Evolutionary conservation across 2,888 invertebrate species (phyloP).

Genomic region (Clunio marinus): DNA sequence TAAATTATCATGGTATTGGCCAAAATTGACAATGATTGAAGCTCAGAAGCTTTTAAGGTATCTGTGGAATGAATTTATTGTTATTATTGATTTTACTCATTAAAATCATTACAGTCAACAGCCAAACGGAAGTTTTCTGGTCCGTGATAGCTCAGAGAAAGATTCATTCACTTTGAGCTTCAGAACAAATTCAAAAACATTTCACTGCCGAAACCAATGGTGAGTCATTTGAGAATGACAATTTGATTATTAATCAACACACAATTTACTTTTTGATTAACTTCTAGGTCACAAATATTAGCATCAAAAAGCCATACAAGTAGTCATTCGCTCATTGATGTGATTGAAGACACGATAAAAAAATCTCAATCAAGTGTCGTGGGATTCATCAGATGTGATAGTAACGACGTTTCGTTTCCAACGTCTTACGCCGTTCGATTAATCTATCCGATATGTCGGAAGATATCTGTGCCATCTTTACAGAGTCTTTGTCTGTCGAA

Average conservation of each 20-base stretch:
- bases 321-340: neutral
- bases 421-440: constrained; percentile 14
- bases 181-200: constrained; percentile 62
- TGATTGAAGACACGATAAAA: constrained; percentile 24
- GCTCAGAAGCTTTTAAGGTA: constrained; percentile 45
- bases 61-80: constrained; percentile 69
- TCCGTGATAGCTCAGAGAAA: constrained; percentile 69
- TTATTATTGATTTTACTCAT: neutral
- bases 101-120: neutral
- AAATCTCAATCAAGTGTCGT: constrained; percentile 23
- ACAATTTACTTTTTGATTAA: neutral
- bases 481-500: constrained; percentile 16
- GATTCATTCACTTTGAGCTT: constrained; percentile 71
- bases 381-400: constrained; percentile 27
- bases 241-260: too few species aligned
- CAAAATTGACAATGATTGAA: neutral
- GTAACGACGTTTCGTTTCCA: neutral
- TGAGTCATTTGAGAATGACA: too few species aligned
- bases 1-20: constrained; percentile 20
- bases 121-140: constrained; percentile 57
- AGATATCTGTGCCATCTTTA: constrained; percentile 2
- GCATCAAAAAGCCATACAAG: neutral
- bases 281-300: constrained; percentile 3
- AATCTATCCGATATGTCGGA: constrained; percentile 1
- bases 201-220: constrained; percentile 72